Evolutionary conservation across 2,797 vertebrate species (phyloP), one percentile per base, ranked within the genome.

Genomic region (Phrynocephalus vlangalii): DNA sequence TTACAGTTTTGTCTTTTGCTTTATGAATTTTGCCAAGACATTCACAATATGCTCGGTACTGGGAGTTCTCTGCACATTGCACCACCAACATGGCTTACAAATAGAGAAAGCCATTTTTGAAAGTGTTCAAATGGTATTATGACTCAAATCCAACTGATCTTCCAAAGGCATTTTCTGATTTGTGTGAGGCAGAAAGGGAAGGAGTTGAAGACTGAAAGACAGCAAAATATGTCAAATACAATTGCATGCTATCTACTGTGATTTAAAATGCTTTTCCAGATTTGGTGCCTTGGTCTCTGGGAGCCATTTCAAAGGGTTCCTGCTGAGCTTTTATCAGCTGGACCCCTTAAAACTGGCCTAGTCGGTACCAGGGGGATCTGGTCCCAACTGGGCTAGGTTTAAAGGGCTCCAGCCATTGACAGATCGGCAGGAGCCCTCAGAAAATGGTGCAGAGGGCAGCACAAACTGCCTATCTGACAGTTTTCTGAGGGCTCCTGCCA

Each of bases 11-110:
- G n/a, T n/a, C 66, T 85, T 66, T 5, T 81, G 80, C n/a, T 30
- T 44, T 86, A 77, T 87, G 24, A 83, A 28, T 48, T 26, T 50
- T 86, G 30, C n/a, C 87, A 71, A 85, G 70, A 15, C 83, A 82
- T 84, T 89, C 38, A 33, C 5, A 70, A 56, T 76, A 30, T 50
- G 79, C 78, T 88, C 38, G 22, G 6, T 73, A 68, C 18, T 60
- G 8, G 56, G 79, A 84, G 76, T 88, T 5, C 72, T 91, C 66
- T 78, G 71, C 16, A 56, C 76, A 66, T 3, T 75, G 11, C 68
- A 50, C 7, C 2, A 28, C 4, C 48, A 26, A 10, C 56, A n/a
- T 63, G 77, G 68, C 56, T 84, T 86, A 78, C 24, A 63, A 87
- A 78, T 24, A 86, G 8, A 38, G 60, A 52, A 83, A 26, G 18